Percentiles rank a stretch among this genome's conserved stretches.
phyloP scores from a whole-genome alignment of 2,888 invertebrate species.

The Lasioglossum vierecki region DNA sequence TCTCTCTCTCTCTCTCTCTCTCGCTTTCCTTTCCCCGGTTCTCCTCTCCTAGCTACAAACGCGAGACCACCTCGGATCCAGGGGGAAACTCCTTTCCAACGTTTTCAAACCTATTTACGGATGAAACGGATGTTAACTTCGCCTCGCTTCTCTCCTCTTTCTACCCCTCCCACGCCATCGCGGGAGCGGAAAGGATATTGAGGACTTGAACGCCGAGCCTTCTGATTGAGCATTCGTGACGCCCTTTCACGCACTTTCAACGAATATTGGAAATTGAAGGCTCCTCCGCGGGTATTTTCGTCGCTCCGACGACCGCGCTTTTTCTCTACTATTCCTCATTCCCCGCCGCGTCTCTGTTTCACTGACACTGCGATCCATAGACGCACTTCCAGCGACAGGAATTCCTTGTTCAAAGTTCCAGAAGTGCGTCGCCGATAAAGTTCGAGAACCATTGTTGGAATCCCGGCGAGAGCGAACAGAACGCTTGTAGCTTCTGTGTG shows the following conservation, averaged over 20 bases:
- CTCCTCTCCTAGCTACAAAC: slow-evolving; percentile 5
- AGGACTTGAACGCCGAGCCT: slow-evolving; percentile 27
- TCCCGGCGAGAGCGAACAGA: neutral
- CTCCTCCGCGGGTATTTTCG: slow-evolving; percentile 10
- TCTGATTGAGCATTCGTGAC: slow-evolving; percentile 34
- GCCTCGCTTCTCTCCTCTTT: slow-evolving; percentile 18
- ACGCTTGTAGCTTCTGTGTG: neutral
- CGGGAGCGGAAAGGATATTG: slow-evolving; percentile 46
- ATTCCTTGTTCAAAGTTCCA: neutral
- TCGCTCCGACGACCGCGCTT: slow-evolving; percentile 1
- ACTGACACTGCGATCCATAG: neutral
- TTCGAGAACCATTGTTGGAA: neutral
- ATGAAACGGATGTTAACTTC: slow-evolving; percentile 60
- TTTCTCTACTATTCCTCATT: neutral
- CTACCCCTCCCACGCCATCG: neutral
- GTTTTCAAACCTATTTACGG: slow-evolving; percentile 61
- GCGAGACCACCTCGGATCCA: neutral
- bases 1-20: too few species aligned
- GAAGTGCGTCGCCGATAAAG: neutral
- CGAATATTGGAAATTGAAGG: slow-evolving; percentile 38
- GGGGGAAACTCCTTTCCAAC: slow-evolving; percentile 34
- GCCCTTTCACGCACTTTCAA: slow-evolving; percentile 29
- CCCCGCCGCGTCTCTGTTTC: neutral
- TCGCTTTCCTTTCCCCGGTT: neutral
- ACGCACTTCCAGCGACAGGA: neutral